phyloP scores from a whole-genome alignment of 2,888 invertebrate species.

The Acrobasis suavella region DNA sequence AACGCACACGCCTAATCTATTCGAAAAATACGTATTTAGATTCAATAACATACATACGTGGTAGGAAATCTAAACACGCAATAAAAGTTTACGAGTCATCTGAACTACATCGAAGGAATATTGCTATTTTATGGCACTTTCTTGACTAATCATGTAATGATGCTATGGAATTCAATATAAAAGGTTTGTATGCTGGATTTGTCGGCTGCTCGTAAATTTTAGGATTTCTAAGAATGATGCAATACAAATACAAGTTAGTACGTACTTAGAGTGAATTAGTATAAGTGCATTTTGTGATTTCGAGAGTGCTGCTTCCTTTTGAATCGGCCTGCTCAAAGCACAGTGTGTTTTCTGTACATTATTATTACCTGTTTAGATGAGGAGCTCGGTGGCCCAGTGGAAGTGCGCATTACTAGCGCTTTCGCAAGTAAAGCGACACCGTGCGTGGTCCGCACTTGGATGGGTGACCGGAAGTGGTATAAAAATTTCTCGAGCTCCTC shows the following conservation, averaged over 20 bases:
- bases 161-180: not conserved
- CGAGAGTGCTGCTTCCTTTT: not conserved
- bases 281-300: not conserved
- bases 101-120: not conserved
- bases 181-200: not conserved
- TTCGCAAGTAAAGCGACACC: too few species aligned
- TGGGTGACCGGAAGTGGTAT: too few species aligned
- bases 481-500: too few species aligned
- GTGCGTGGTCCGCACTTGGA: too few species aligned
- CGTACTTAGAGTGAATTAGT: not conserved
- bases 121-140: slow-evolving; percentile 10
- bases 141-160: slow-evolving; percentile 7
- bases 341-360: too few species aligned
- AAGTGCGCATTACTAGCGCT: too few species aligned
- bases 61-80: not conserved
- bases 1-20: too few species aligned
- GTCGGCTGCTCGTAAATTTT: not conserved
- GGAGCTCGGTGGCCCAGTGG: too few species aligned
- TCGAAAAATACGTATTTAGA: too few species aligned
- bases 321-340: too few species aligned
- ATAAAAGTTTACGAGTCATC: not conserved
- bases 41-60: not conserved
- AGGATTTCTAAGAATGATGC: slow-evolving; percentile 14
- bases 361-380: too few species aligned
- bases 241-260: not conserved